Conservation (phyloP, 2,888 invertebrate species). For the Zonitis immaculata region DNA sequence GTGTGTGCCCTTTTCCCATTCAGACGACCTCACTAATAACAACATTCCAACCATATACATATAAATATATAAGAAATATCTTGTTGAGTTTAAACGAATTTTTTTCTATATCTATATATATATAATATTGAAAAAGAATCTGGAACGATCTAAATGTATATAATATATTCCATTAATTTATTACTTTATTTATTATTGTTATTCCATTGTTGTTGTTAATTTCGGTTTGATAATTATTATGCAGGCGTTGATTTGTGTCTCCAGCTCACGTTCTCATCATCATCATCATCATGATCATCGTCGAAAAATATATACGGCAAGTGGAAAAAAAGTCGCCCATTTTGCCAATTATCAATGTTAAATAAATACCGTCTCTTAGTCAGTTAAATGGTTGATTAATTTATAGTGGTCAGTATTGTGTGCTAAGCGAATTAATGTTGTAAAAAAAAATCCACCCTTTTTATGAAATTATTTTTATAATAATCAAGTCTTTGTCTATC, state of each 20-base stretch:
- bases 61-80: no score
- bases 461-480: no score
- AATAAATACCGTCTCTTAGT: conserved; percentile 24
- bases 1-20: conserved; percentile 3
- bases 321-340: conserved; percentile 15
- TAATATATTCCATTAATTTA: background rate
- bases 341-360: conserved; percentile 23
- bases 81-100: no score
- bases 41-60: background rate
- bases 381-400: conserved; percentile 28
- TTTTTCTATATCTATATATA: no score
- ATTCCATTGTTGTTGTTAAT: background rate
- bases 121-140: no score
- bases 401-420: conserved; percentile 32
- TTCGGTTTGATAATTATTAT: background rate
- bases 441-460: background rate
- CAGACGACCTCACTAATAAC: background rate
- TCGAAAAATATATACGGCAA: no score
- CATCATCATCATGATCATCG: no score
- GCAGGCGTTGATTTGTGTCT: conserved; percentile 4
- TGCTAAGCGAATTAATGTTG: conserved; percentile 20
- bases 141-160: background rate
- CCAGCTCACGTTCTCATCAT: conserved; percentile 17
- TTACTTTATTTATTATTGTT: background rate
- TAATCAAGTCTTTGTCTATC: no score